Base-by-base conservation (phyloP, 1,140 invertebrate species). In the Dolichoris vasculosae region DNA sequence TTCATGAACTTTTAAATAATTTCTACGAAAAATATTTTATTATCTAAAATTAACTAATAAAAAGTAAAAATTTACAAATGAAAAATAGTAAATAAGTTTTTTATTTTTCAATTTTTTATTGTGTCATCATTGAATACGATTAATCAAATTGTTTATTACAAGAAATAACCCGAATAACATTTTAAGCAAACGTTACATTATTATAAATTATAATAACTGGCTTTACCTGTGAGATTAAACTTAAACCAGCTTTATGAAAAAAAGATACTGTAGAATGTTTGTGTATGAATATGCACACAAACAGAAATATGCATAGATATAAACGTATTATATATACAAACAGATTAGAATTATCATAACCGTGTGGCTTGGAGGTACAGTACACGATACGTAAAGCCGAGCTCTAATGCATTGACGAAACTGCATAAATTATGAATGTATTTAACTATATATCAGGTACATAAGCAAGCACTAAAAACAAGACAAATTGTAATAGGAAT, bases 361-460 rank as follows among this genome's bases (percentile, higher is more conserved):
- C 75, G 48, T 38, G 26, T 11, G 38, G 26, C 23, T 43, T 32
- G 23, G 38, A 11, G 55, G 26, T 73, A 3, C 35, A 15, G 15
- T 2, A 26, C 35, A 40, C 0, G 35, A 23, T 13, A 1, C 9
- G 35, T 20, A 35, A 0, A 35, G 38, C 40, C 23, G 32, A 20
- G 51, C 73, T 40, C 30, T 51, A 73, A 48, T 75, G 85, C 89
- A 88, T 87, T 87, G 89, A 90, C 90, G 88, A 90, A 90, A 89
- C 87, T 89, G 89, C 89, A 89, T 92, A 89, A 91, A 92, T 92
- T 92, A 92, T 92, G 89, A 90, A 92, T 90, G 89, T 88, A 89
- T 92, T 92, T 92, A 91, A 92, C 90, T 91, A 89, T 81, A 87
- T 91, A 91, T 91, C 91, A 91, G 88, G 88, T 89, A 90, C 90